These are phyloP conservation scores for Drosophila fulvimacula DNA, from an alignment of 2,888 invertebrate species.

Conservation along the genomic window DNA sequence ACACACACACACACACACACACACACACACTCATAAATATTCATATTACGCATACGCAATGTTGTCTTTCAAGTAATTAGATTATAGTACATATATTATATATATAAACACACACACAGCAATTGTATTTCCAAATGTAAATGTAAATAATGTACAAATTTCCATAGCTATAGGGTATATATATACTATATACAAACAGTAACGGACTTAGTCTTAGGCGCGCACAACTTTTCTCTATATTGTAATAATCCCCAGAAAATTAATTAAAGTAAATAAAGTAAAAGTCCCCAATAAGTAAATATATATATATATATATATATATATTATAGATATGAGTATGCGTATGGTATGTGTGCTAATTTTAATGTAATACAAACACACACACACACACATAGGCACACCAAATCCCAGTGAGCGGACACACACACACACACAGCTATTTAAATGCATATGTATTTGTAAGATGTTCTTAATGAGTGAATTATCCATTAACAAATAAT, in stretches of 20 bases:
- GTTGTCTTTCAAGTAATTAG: slow-evolving; percentile 67
- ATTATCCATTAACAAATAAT: slow-evolving; percentile 31
- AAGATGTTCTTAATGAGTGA: slow-evolving; percentile 48
- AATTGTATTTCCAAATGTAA: slow-evolving; percentile 75
- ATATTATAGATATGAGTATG: slow-evolving; percentile 24
- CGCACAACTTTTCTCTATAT: slow-evolving; percentile 49
- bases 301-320: slow-evolving; percentile 12
- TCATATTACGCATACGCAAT: slow-evolving; percentile 61
- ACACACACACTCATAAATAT: slow-evolving; percentile 30
- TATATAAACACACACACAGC: slow-evolving; percentile 47
- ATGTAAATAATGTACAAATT: slow-evolving; percentile 83
- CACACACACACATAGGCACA: slow-evolving; percentile 33
- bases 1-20: slow-evolving; percentile 7
- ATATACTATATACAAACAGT: slow-evolving; percentile 10
- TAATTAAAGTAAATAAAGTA: slow-evolving; percentile 59
- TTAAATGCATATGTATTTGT: slow-evolving; percentile 64
- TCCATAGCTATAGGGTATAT: slow-evolving; percentile 70
- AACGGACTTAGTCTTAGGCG: slow-evolving; percentile 36
- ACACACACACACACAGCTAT: slow-evolving; percentile 49
- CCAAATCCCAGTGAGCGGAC: slow-evolving; percentile 44
- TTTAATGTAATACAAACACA: slow-evolving; percentile 53
- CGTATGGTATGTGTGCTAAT: slow-evolving; percentile 59
- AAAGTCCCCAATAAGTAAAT: slow-evolving; percentile 1
- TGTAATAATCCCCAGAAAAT: slow-evolving; percentile 52
- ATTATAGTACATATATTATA: slow-evolving; percentile 28